Percentiles rank a stretch among this genome's conserved stretches.
Conservation (phyloP, 1,140 invertebrate genomes). For the Proales similis region DNA sequence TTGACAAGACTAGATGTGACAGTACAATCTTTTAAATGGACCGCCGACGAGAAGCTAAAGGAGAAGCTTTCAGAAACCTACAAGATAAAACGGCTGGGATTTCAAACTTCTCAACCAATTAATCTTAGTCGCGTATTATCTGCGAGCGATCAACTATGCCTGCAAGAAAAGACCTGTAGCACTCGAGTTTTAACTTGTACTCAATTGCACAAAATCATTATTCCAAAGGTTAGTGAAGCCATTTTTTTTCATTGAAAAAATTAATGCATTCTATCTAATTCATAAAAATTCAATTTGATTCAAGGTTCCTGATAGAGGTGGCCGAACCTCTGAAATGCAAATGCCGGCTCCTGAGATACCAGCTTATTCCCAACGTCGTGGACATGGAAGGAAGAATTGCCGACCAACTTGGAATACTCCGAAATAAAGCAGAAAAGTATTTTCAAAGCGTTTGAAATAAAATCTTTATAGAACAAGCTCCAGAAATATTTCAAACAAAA, state of each 20-base stretch:
- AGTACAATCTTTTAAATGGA: slow-evolving; percentile 85
- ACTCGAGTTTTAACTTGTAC: slow-evolving; percentile 14
- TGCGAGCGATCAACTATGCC: slow-evolving; percentile 23
- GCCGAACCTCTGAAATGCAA: slow-evolving; percentile 74
- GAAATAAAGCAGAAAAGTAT: no score
- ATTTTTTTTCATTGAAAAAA: neutral
- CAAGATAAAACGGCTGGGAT: slow-evolving; percentile 4
- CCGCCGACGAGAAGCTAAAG: slow-evolving; percentile 51
- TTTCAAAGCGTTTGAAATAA: no score
- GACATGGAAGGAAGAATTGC: no score
- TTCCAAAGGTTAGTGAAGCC: slow-evolving; percentile 2
- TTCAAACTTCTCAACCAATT: neutral
- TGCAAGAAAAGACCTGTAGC: slow-evolving; percentile 35
- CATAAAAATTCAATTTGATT: neutral
- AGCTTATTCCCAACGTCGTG: slow-evolving; percentile 65
- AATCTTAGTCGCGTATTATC: slow-evolving; percentile 1
- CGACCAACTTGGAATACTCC: neutral
- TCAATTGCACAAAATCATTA: slow-evolving; percentile 29
- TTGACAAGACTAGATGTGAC: slow-evolving; percentile 84
- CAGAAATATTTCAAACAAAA: no score
- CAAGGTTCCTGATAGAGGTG: slow-evolving; percentile 68
- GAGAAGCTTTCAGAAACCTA: slow-evolving; percentile 18
- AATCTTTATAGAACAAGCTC: no score
- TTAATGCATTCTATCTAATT: neutral
- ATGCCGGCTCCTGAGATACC: slow-evolving; percentile 88